A percentile compares a stretch with the other conserved stretches of the same genome.
Evolutionary conservation across 2,113 vertebrate species (phyloP).

Genomic region (Xiphias gladius): DNA sequence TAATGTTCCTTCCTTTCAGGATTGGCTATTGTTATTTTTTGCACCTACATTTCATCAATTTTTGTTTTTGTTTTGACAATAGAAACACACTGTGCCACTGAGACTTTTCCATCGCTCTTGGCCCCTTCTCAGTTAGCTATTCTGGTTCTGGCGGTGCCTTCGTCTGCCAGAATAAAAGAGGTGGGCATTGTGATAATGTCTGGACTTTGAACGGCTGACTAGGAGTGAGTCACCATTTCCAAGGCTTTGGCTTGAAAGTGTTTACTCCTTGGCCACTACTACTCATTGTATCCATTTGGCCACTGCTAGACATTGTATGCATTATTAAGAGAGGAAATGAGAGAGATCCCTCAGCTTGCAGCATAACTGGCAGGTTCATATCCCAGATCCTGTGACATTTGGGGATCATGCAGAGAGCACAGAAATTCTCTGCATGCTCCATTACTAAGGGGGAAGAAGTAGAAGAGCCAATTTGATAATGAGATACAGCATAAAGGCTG

Average conservation of each 20-base stretch:
- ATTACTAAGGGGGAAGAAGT: conserved; percentile 34
- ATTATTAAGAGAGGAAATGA: conserved; percentile 50
- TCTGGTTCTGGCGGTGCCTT: conserved; percentile 48
- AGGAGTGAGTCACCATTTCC: conserved; percentile 59
- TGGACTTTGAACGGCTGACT: conserved; percentile 54
- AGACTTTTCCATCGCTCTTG: conserved; percentile 60
- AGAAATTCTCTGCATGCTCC: conserved; percentile 45
- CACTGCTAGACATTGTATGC: conserved; percentile 14
- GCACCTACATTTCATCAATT: conserved; percentile 36
- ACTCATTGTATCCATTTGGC: conserved; percentile 23
- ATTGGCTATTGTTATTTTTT: conserved; percentile 46
- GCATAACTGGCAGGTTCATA: conserved; percentile 32
- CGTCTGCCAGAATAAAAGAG: conserved; percentile 67
- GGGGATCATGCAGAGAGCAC: conserved; percentile 45
- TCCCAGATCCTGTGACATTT: conserved; percentile 47
- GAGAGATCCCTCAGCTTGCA: conserved; percentile 18
- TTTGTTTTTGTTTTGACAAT: conserved; percentile 61
- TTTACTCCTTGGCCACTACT: conserved; percentile 28
- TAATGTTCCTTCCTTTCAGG: conserved; percentile 49
- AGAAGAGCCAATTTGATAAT: conserved; percentile 75
- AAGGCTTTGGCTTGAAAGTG: conserved; percentile 45
- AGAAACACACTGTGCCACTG: conserved; percentile 42
- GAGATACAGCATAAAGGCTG: conserved; percentile 65
- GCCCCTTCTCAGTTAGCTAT: conserved; percentile 64
- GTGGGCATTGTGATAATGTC: conserved; percentile 64